A percentile compares a stretch with the other conserved stretches of the same genome.
Evolutionary conservation across 2,888 invertebrate species (phyloP).

Genomic region (Nyleta sp.): DNA sequence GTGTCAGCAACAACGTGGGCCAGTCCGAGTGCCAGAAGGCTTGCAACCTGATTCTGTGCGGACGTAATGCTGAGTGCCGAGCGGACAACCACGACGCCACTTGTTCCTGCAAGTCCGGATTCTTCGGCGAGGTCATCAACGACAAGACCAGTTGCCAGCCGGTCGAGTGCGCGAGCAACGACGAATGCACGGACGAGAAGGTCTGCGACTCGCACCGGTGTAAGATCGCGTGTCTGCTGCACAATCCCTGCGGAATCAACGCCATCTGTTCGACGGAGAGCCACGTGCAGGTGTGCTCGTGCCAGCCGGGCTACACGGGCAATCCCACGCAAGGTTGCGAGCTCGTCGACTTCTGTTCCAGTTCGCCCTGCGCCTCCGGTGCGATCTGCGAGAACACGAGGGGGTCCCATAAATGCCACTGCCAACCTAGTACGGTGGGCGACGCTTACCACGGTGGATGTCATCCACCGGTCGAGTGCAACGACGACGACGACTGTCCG

Average conservation of each 20-base stretch:
- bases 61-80: conserved; percentile 91
- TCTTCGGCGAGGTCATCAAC: conserved; percentile 88
- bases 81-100: conserved; percentile 89
- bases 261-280: conserved; percentile 93
- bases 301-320: conserved; percentile 94
- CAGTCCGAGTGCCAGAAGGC: conserved; percentile 90
- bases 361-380: conserved; percentile 91
- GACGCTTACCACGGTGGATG: conserved; percentile 94
- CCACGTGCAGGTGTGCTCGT: conserved; percentile 90
- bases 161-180: conserved; percentile 89
- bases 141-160: conserved; percentile 91
- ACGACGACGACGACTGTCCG: conserved; percentile 91
- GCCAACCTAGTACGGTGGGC: conserved; percentile 91
- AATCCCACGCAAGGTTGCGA: conserved; percentile 89
- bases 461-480: conserved; percentile 91
- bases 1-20: conserved; percentile 87
- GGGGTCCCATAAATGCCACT: conserved; percentile 91
- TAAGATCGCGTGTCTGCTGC: conserved; percentile 92
- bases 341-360: conserved; percentile 90
- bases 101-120: conserved; percentile 91
- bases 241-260: conserved; percentile 93
- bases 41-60: conserved; percentile 90
- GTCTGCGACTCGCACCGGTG: conserved; percentile 92
- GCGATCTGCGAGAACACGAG: conserved; percentile 91
- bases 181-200: conserved; percentile 92